These are phyloP conservation scores for Mormyrus hasselquistii DNA, from an alignment of 2,797 vertebrate species.

Conservation along the genomic window DNA sequence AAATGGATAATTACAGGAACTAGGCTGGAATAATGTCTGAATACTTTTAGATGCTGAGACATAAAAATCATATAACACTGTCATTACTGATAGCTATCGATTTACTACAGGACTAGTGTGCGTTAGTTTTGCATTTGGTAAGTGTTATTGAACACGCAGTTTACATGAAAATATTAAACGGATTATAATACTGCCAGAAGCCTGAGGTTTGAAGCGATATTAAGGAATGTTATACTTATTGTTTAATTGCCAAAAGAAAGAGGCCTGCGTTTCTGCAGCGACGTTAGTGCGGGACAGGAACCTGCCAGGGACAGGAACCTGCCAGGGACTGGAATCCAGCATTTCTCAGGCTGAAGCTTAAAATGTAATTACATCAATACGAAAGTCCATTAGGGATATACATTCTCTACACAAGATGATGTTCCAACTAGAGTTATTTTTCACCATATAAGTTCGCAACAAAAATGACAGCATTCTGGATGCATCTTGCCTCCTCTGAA, in stretches of 20 bases:
- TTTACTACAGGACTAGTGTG: neutral
- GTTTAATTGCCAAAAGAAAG: neutral
- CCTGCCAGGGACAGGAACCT: neutral
- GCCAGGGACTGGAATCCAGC: neutral
- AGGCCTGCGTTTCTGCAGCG: neutral
- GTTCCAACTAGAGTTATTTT: neutral
- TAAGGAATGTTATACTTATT: neutral
- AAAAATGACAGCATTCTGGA: neutral
- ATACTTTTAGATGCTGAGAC: neutral
- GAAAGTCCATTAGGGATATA: neutral
- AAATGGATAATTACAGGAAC: neutral
- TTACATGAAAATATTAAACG: neutral
- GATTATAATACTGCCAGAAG: neutral
- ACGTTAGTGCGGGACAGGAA: neutral
- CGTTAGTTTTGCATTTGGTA: neutral
- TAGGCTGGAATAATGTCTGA: neutral
- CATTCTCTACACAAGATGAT: neutral
- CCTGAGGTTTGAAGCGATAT: neutral
- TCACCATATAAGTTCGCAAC: neutral
- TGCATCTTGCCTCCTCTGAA: neutral
- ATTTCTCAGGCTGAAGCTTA: neutral
- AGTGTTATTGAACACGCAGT: neutral
- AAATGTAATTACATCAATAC: neutral
- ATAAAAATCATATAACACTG: neutral
- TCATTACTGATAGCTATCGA: neutral